Conservation (phyloP, 1,140 invertebrate genomes). For the Sminthurides bifidus region DNA sequence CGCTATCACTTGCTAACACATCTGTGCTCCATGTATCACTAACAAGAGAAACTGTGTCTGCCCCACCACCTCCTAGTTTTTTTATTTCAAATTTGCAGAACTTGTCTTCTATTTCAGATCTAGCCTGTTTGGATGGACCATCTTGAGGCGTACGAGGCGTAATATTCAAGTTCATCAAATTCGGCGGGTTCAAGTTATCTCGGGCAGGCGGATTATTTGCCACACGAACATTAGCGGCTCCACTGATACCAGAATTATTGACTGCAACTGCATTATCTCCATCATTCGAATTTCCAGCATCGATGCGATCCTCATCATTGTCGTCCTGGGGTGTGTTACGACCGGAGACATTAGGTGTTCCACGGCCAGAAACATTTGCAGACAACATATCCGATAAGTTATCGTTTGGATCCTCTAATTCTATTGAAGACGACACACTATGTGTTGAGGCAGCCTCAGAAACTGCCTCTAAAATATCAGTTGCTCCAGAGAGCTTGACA, state of each 20-base stretch:
- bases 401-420: slow-evolving; percentile 70
- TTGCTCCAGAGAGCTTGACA: slow-evolving; percentile 56
- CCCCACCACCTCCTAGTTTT: slow-evolving; percentile 40
- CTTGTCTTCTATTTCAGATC: slow-evolving; percentile 91
- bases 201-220: background rate
- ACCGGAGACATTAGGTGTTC: slow-evolving; percentile 82
- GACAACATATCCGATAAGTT: slow-evolving; percentile 91
- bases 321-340: slow-evolving; percentile 52
- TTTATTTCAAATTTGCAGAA: slow-evolving; percentile 98
- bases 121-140: slow-evolving; percentile 30
- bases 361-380: slow-evolving; percentile 75
- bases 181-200: slow-evolving; percentile 22
- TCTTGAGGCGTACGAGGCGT: slow-evolving; percentile 14
- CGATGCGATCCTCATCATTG: slow-evolving; percentile 11
- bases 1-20: slow-evolving; percentile 86
- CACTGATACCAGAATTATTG: background rate
- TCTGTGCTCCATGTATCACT: slow-evolving; percentile 97
- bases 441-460: slow-evolving; percentile 90
- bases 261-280: slow-evolving; percentile 33
- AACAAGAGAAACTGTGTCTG: slow-evolving; percentile 88
- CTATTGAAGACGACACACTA: slow-evolving; percentile 82
- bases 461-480: slow-evolving; percentile 85
- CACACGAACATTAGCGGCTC: background rate
- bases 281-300: slow-evolving; percentile 16
- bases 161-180: slow-evolving; percentile 29